Base-by-base conservation (phyloP, 2,113 vertebrate species). In the Leptocoma aspasia region DNA sequence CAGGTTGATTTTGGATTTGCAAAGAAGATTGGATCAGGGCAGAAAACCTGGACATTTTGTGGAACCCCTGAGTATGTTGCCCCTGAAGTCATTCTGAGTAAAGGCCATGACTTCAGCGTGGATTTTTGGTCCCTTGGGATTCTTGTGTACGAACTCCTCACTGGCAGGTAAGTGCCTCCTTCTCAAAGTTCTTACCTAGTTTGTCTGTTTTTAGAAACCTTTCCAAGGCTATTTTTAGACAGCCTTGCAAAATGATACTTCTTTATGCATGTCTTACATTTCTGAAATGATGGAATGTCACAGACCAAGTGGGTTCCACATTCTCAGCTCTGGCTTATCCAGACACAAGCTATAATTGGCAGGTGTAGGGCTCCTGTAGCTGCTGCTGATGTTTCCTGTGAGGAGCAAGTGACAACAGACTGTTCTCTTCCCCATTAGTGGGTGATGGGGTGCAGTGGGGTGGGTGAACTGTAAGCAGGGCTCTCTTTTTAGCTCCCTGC, bases 1-100 rank as follows among this genome's bases (percentile, higher is more conserved):
- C 82, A 99, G 99, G 99, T 99, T 73, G 99, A 99, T 97, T 99
- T 99, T 98, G 99, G 99, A 79, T 99, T 99, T 97, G 99, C 99
- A 17, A 99, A 99, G 97, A 99, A 99, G 96, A 98, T 99, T 26
- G 97, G 97, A 65, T 98, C 98, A 77, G 99, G 99, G 30, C 99
- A 99, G 95, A 99, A 98, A 97, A 99, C 99, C 3, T 99, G 99
- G 99, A 99, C 99, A 0, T 99, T 99, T 95, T 99, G 99, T 73
- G 99, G 99, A 53, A 99, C 99, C 19, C 99, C 99, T 11, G 99
- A 99, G 83, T 99, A 99, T 10, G 99, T 99, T 57, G 99, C 99
- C 37, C 99, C 99, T 4, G 99, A 99, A 96, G 98, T 99, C 75
- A 99, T 99, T 95, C 98, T 99, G 81, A 99, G 99, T 96, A 99